Evolutionary conservation across 2,888 invertebrate genomes (phyloP), one percentile per base, ranked within the genome.

Genomic region (Tuta absoluta): DNA sequence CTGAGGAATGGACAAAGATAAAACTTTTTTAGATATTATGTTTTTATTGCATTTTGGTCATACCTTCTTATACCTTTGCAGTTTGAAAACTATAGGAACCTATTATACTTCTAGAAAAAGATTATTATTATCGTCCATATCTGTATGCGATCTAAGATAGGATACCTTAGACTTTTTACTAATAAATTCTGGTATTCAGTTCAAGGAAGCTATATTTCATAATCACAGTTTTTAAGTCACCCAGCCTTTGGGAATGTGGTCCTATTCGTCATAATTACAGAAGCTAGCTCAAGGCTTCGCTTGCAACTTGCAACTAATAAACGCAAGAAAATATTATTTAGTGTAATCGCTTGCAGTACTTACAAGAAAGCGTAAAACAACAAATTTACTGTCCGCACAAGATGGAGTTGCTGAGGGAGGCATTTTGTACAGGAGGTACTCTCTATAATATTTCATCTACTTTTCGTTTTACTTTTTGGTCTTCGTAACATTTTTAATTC

Each of bases 151-250:
- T 33, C 33, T 33, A 3, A 33, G 33, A 33, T 33, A 23, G 19
- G 51, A 51, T 21, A 19, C 51, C 51, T 19, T 21, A 56, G 17
- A 11, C 17, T 17, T 60, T 28, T 19, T 61, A 48, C 21, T 21
- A 8, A 41, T 28, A 48, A 24, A 45, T 61, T 37, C 61, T 17
- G 45, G 24, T n/a, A 61, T 61, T 45, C 45, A 28, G 33, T 48
- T 61, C 61, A 61, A 61, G 61, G 61, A 61, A 61, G 61, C 49
- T 24, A 28, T 61, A 61, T 48, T 61, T 45, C 61, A 61, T 48
- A 49, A 56, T 56, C 56, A 56, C 17, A 56, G 56, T 56, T 56
- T 56, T 56, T 56, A 56, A 56, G 56, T 56, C n/a, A n/a, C 17
- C 8, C 56, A 28, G 56, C 56, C 53, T n/a, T 21, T 49, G 21